Evolutionary conservation across 2,888 invertebrate species (phyloP).

Genomic region (Drosophila barbarae): DNA sequence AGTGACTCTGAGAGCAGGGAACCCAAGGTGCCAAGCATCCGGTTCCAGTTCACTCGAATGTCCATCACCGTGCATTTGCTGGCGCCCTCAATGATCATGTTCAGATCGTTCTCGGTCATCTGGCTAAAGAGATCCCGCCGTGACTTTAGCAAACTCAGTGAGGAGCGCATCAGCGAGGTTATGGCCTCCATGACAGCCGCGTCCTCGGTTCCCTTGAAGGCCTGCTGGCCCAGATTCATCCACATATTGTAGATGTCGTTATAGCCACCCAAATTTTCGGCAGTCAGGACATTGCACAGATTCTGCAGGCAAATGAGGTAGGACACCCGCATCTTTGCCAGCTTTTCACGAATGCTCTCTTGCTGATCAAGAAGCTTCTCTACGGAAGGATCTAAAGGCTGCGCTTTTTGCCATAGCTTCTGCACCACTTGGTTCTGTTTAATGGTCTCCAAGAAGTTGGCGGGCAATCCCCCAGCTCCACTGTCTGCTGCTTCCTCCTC

Average conservation of each 20-base stretch:
- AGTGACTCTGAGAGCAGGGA: constrained; percentile 79
- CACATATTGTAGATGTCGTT: constrained; percentile 84
- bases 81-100: constrained; percentile 81
- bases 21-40: constrained; percentile 83
- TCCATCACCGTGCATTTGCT: constrained; percentile 81
- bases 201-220: constrained; percentile 82
- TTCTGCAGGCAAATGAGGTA: constrained; percentile 86
- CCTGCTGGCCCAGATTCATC: constrained; percentile 84
- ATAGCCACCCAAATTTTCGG: constrained; percentile 85
- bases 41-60: constrained; percentile 82
- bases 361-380: constrained; percentile 81
- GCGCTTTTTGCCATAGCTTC: constrained; percentile 83
- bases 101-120: constrained; percentile 82
- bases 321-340: constrained; percentile 83
- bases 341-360: constrained; percentile 72
- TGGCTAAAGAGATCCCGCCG: constrained; percentile 81
- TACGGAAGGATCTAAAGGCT: constrained; percentile 81
- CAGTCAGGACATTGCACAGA: constrained; percentile 83
- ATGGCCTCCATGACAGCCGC: constrained; percentile 84
- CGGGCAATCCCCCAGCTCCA: constrained; percentile 81
- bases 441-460: constrained; percentile 83
- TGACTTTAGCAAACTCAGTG: constrained; percentile 84
- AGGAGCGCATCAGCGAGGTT: constrained; percentile 87
- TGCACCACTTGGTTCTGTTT: constrained; percentile 82
- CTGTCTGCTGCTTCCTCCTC: constrained; percentile 62